Percentiles rank a stretch among this genome's conserved stretches.
phyloP scores from a whole-genome alignment of 2,797 vertebrate genomes.

The Phrynocephalus vlangalii region DNA sequence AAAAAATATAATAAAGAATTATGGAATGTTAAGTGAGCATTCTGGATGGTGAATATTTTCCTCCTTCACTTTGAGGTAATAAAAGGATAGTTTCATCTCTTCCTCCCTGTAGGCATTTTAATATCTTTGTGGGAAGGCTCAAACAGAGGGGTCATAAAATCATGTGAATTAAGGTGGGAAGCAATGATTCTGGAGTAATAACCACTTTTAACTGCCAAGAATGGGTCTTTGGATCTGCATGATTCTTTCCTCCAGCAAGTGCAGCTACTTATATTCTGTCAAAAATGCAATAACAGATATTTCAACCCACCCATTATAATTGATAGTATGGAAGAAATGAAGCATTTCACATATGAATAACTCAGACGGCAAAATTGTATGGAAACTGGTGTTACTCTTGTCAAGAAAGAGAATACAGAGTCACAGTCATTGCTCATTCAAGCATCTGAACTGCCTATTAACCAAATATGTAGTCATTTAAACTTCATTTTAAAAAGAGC shows the following conservation, averaged over 20 bases:
- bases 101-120: constrained; percentile 48
- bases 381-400: constrained; percentile 29
- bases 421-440: constrained; percentile 17
- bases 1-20: constrained; percentile 47
- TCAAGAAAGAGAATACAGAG: constrained; percentile 32
- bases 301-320: constrained; percentile 39
- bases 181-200: constrained; percentile 54
- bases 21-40: constrained; percentile 50
- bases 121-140: constrained; percentile 55
- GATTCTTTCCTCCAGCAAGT: constrained; percentile 57
- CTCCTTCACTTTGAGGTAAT: constrained; percentile 46
- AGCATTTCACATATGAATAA: constrained; percentile 39
- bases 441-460: constrained; percentile 37
- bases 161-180: constrained; percentile 56
- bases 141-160: constrained; percentile 52
- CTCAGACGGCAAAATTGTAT: constrained; percentile 35
- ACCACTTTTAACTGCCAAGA: constrained; percentile 48
- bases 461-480: constrained; percentile 15
- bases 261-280: constrained; percentile 45
- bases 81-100: constrained; percentile 40
- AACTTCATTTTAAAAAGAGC: constrained; percentile 37
- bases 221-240: constrained; percentile 55
- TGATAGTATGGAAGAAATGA: constrained; percentile 24
- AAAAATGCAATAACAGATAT: constrained; percentile 52
- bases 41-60: constrained; percentile 47